phyloP scores from a whole-genome alignment of 2,113 vertebrate genomes.

The Macaca mulatta region DNA sequence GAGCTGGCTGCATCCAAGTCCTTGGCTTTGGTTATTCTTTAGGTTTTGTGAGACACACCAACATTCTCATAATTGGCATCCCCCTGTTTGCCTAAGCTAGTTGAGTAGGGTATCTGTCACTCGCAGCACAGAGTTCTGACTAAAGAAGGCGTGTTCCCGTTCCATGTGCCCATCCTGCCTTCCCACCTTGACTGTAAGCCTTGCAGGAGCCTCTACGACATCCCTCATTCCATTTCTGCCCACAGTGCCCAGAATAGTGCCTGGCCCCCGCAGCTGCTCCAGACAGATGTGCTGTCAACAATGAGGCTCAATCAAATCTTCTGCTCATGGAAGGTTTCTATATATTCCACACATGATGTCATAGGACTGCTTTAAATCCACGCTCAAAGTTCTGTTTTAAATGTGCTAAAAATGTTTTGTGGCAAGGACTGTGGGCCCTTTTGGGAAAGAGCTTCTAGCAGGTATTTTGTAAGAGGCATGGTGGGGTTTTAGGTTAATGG shows the following conservation, averaged over 20 bases:
- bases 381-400: background rate
- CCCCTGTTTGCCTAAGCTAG: background rate
- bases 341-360: conserved; percentile 57
- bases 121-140: background rate
- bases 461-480: background rate
- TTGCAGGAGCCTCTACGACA: background rate
- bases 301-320: conserved; percentile 12
- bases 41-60: background rate
- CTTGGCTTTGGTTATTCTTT: background rate
- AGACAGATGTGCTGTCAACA: conserved; percentile 51
- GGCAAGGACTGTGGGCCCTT: background rate
- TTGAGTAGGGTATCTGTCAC: background rate
- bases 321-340: conserved; percentile 46
- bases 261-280: conserved; percentile 33
- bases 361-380: conserved; percentile 42
- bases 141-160: background rate
- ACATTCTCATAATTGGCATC: background rate
- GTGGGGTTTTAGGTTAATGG: background rate
- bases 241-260: conserved; percentile 17
- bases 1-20: background rate
- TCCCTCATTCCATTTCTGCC: background rate
- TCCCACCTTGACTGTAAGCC: background rate
- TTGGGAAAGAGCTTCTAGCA: background rate
- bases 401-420: conserved; percentile 23
- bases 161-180: background rate